Conservation (phyloP, 37 sponge, comb jelly and placozoan genomes). For the Chondrilla cf. caribensis region DNA sequence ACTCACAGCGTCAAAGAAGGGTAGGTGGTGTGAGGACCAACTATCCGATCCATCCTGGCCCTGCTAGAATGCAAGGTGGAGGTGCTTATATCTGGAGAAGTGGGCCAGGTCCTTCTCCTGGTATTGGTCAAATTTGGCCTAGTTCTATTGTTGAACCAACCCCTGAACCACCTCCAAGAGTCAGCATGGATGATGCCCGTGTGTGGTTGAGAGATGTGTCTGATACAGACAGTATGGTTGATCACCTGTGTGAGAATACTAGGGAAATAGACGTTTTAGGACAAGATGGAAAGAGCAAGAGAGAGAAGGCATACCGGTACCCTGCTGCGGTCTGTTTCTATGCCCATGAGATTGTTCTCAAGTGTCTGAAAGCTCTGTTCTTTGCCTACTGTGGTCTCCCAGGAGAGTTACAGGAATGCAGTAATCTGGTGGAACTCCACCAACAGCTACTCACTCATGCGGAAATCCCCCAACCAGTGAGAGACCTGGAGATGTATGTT, state of each 20-base stretch:
- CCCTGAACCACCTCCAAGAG: conserved; percentile 13
- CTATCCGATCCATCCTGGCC: not conserved
- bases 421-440: conserved; percentile 14
- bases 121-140: no score
- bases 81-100: conserved; percentile 4
- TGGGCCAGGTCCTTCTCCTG: not conserved
- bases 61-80: not conserved
- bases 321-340: conserved; percentile 16
- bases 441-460: not conserved
- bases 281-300: no score
- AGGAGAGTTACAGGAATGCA: conserved; percentile 13
- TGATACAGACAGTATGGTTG: not conserved
- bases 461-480: conserved; percentile 5
- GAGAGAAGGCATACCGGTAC: not conserved
- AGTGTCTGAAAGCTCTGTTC: conserved; percentile 48
- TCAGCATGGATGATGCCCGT: conserved; percentile 7
- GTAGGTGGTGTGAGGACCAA: not conserved
- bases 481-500: conserved; percentile 1
- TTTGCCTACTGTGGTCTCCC: conserved; percentile 49
- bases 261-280: not conserved
- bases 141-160: not conserved
- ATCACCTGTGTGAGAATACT: not conserved
- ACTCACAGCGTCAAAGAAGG: not conserved
- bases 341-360: conserved; percentile 28
- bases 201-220: not conserved